These are phyloP conservation scores for Stichopus horrens DNA, from an alignment of 53 echinoderm and acorn worm genomes.

Conservation along the genomic window DNA sequence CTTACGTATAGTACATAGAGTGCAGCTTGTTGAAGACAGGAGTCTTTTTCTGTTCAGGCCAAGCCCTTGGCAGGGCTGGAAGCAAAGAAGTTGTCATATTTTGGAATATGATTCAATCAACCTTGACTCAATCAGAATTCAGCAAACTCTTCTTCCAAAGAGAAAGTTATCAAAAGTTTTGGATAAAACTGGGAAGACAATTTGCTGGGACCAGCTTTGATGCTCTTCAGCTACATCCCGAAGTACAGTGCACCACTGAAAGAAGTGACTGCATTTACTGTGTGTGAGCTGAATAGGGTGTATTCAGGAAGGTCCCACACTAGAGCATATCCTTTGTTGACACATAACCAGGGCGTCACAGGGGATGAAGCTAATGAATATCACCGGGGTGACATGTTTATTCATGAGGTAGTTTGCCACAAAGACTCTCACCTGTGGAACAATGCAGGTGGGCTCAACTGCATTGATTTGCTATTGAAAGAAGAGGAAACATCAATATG, in stretches of 20 bases:
- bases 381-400: conserved; percentile 59
- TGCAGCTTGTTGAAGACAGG: conserved; percentile 71
- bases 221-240: neutral
- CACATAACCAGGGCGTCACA: conserved; percentile 13
- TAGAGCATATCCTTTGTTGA: conserved; percentile 48
- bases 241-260: neutral
- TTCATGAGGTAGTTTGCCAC: conserved; percentile 1
- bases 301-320: conserved; percentile 1
- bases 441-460: neutral
- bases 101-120: neutral
- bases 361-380: conserved; percentile 56
- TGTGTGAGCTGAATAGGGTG: neutral
- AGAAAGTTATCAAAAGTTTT: neutral
- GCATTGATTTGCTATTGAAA: neutral
- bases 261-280: too few relatives aligned
- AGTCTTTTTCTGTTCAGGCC: conserved; percentile 71
- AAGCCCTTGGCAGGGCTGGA: conserved; percentile 82
- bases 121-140: neutral
- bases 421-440: neutral
- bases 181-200: conserved; percentile 1
- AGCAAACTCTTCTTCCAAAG: neutral
- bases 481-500: neutral
- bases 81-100: conserved; percentile 78
- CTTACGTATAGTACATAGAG: conserved; percentile 99
- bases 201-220: conserved; percentile 6